Conservation (phyloP, 2,113 vertebrate species). For the Cochlearius cochlearius region DNA sequence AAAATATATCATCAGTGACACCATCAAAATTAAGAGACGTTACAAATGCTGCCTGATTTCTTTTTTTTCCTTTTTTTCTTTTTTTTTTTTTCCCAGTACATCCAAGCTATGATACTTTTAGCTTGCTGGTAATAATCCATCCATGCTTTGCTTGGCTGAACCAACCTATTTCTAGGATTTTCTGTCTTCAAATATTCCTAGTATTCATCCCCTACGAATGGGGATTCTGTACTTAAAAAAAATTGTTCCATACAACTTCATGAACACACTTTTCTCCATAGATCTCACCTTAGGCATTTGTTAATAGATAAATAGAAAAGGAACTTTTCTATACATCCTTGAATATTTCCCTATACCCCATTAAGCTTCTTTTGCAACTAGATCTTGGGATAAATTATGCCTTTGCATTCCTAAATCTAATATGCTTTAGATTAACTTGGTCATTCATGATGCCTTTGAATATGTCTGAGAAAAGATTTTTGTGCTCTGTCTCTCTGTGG, state of each 20-base stretch:
- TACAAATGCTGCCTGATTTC: not conserved
- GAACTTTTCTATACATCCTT: not conserved
- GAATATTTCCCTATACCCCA: not conserved
- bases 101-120: not conserved
- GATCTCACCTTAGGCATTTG: not conserved
- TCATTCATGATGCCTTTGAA: not conserved
- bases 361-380: not conserved
- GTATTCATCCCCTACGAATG: not conserved
- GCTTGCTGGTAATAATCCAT: not conserved
- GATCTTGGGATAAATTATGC: not conserved
- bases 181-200: not conserved
- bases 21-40: not conserved
- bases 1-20: not conserved
- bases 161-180: not conserved
- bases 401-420: not conserved
- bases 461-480: not conserved
- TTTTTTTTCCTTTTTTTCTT: no score
- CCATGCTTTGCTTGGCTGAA: not conserved
- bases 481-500: not conserved
- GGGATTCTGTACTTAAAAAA: not conserved
- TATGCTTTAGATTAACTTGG: not conserved
- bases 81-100: fast-evolving
- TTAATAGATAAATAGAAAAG: not conserved
- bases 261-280: not conserved
- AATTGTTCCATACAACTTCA: not conserved